Conservation (phyloP, 2,797 vertebrate genomes). For the Esox masquinongy region DNA sequence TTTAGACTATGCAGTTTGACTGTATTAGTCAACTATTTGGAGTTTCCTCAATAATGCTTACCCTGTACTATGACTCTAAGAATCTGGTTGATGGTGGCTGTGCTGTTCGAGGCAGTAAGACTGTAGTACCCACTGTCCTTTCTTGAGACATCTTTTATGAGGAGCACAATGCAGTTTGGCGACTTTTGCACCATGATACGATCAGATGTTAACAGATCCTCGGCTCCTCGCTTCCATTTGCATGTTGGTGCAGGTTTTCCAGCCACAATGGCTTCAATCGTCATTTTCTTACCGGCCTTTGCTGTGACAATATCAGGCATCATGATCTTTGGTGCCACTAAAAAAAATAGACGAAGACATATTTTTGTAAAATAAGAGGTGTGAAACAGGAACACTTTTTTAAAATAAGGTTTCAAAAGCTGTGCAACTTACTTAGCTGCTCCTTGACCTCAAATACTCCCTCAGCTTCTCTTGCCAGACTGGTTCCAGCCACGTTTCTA, state of each 20-base stretch:
- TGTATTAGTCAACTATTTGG: slow-evolving; percentile 1
- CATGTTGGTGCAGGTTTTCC: slow-evolving; percentile 90
- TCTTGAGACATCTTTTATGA: slow-evolving; percentile 90
- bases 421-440: slow-evolving; percentile 87
- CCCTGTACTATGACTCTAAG: slow-evolving; percentile 90
- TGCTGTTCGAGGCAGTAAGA: slow-evolving; percentile 92
- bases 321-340: slow-evolving; percentile 94
- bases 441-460: slow-evolving; percentile 96
- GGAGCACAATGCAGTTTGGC: slow-evolving; percentile 81
- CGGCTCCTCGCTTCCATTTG: slow-evolving; percentile 90
- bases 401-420: neutral
- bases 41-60: slow-evolving; percentile 60
- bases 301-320: slow-evolving; percentile 88
- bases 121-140: slow-evolving; percentile 93
- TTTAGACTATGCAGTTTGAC: slow-evolving; percentile 1
- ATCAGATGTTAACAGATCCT: slow-evolving; percentile 88
- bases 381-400: neutral
- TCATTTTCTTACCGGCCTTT: slow-evolving; percentile 93
- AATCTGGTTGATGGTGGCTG: slow-evolving; percentile 86
- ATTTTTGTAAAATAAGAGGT: neutral
- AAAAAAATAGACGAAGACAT: slow-evolving; percentile 30
- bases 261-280: slow-evolving; percentile 89
- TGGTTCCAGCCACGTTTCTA: slow-evolving; percentile 91
- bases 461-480: slow-evolving; percentile 90
- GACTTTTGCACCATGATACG: slow-evolving; percentile 89